Conservation (phyloP, 2,888 invertebrate genomes). For the Leucoma salicis region DNA sequence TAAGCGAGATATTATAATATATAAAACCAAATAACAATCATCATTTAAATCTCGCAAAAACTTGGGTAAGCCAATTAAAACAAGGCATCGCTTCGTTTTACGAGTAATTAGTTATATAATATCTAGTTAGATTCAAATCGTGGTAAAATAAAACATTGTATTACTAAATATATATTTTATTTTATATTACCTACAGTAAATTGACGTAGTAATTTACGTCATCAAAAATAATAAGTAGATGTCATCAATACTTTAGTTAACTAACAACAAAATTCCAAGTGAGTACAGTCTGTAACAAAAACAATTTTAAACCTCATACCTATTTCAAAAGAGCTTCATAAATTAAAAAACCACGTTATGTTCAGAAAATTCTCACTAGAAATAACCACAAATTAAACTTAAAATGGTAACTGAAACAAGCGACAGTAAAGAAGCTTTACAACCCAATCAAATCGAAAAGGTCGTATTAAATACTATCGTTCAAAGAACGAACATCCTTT, state of each 20-base stretch:
- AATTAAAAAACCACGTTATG: not conserved
- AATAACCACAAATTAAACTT: constrained; percentile 28
- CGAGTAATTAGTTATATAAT: too few relatives aligned
- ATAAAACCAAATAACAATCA: too few relatives aligned
- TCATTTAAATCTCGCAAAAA: too few relatives aligned
- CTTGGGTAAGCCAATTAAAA: too few relatives aligned
- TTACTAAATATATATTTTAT: constrained; percentile 41
- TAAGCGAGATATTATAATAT: too few relatives aligned
- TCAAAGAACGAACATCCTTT: constrained; percentile 9
- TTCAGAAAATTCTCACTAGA: constrained; percentile 13
- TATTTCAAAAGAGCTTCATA: not conserved
- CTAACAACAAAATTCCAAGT: constrained; percentile 38
- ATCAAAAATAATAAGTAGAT: constrained; percentile 42
- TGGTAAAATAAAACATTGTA: not conserved
- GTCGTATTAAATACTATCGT: not conserved
- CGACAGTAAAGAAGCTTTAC: constrained; percentile 47
- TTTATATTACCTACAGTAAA: constrained; percentile 50
- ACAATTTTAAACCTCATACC: not conserved
- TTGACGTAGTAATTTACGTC: constrained; percentile 40
- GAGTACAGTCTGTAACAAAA: constrained; percentile 19
- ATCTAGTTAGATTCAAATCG: too few relatives aligned
- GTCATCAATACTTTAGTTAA: constrained; percentile 68
- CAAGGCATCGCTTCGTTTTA: too few relatives aligned
- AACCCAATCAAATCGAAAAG: constrained; percentile 36
- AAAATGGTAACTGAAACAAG: constrained; percentile 55